Percentiles rank a stretch among this genome's conserved stretches.
Conservation (phyloP, 2,113 vertebrate genomes). For the Dunckerocampus dactyliophorus region DNA sequence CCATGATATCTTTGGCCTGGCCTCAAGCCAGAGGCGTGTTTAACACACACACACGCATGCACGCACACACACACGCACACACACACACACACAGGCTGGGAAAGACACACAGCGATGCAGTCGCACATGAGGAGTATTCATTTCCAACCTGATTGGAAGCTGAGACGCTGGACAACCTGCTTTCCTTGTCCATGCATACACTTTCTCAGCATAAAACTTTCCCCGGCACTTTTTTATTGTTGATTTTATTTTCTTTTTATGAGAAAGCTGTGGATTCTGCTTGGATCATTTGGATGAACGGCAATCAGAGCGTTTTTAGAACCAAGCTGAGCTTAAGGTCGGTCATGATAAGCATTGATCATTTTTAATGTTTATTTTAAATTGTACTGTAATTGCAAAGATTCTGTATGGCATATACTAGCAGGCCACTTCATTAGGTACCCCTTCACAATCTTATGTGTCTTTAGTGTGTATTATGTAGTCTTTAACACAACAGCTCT, state of each 20-base stretch:
- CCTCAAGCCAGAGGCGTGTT: constrained; percentile 66
- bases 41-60: constrained; percentile 33
- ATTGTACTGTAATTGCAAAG: no score
- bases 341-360: constrained; percentile 16
- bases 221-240: constrained; percentile 19
- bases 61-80: constrained; percentile 14
- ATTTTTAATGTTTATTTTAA: no score
- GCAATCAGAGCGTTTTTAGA: constrained; percentile 5
- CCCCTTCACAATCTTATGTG: no score
- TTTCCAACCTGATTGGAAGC: constrained; percentile 48
- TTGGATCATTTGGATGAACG: constrained; percentile 32
- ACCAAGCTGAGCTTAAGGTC: constrained; percentile 37
- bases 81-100: constrained; percentile 11
- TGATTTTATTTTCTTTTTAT: constrained; percentile 16
- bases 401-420: no score
- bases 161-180: constrained; percentile 29
- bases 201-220: constrained; percentile 30
- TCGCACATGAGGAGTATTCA: constrained; percentile 41
- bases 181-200: constrained; percentile 16
- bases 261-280: constrained; percentile 35
- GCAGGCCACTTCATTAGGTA: no score
- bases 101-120: constrained; percentile 39
- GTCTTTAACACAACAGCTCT: no score
- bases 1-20: constrained; percentile 79
- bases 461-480: no score